A percentile compares a stretch with the other conserved stretches of the same genome.
Conservation (phyloP, 2,888 invertebrate species). For the Pyrgus malvae region DNA sequence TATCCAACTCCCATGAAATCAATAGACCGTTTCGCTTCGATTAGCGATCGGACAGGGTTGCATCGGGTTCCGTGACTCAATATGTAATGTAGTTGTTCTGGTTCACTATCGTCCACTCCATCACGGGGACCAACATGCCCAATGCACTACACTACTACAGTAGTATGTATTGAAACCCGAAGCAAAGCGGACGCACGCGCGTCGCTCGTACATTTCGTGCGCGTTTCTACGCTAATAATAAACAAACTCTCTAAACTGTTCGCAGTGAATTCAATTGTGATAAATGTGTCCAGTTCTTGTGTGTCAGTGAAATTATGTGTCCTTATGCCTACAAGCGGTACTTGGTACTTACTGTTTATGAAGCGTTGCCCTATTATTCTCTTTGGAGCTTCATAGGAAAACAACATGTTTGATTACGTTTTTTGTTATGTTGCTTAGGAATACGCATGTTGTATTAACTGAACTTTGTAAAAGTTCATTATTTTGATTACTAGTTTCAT, state of each 20-base stretch:
- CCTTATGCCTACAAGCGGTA: slow-evolving; percentile 48
- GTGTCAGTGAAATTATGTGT: slow-evolving; percentile 37
- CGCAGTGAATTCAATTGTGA: slow-evolving; percentile 58
- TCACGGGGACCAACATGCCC: slow-evolving; percentile 27
- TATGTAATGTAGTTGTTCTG: slow-evolving; percentile 61
- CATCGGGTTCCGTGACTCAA: slow-evolving; percentile 68
- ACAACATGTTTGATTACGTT: slow-evolving; percentile 73
- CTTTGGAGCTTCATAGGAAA: slow-evolving; percentile 61
- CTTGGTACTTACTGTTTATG: slow-evolving; percentile 53
- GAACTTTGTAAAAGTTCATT: slow-evolving; percentile 2
- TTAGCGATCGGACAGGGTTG: slow-evolving; percentile 59
- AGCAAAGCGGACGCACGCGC: slow-evolving; percentile 59
- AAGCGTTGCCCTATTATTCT: slow-evolving; percentile 49
- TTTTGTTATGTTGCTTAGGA: slow-evolving; percentile 75
- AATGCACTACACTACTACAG: slow-evolving; percentile 28
- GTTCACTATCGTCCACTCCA: slow-evolving; percentile 42
- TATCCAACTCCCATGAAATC: slow-evolving; percentile 35
- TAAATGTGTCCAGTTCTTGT: slow-evolving; percentile 49
- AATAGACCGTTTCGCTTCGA: slow-evolving; percentile 64
- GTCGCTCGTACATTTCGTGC: slow-evolving; percentile 43
- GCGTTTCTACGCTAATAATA: slow-evolving; percentile 50
- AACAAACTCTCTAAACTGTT: slow-evolving; percentile 51
- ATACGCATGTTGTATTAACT: slow-evolving; percentile 49
- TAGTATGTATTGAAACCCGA: slow-evolving; percentile 60
- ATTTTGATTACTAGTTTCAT: not conserved